A percentile compares a stretch with the other conserved stretches of the same genome.
phyloP scores from a whole-genome alignment of 2,797 vertebrate genomes.

The Notamacropus eugenii region DNA sequence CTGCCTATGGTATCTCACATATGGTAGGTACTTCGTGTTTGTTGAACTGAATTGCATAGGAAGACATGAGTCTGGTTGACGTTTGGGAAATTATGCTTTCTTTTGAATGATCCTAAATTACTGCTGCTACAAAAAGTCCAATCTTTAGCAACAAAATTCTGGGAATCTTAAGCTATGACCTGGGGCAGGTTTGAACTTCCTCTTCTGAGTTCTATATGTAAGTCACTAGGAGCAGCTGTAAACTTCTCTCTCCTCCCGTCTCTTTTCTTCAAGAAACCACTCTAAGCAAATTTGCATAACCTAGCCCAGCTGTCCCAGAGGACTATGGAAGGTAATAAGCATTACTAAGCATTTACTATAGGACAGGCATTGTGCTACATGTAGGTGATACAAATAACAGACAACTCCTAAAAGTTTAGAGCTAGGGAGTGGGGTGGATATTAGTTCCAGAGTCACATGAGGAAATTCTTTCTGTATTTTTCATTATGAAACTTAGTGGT shows the following conservation, averaged over 20 bases:
- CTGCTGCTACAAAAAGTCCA: background rate
- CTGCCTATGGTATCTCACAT: background rate
- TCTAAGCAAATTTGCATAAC: background rate
- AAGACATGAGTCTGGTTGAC: background rate
- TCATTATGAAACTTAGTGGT: background rate
- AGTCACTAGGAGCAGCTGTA: background rate
- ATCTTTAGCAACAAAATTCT: background rate
- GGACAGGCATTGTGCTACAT: background rate
- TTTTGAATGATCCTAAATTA: background rate
- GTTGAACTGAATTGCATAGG: background rate
- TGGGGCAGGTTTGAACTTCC: background rate
- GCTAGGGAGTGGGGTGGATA: background rate
- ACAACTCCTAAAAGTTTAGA: background rate
- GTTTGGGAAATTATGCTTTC: background rate
- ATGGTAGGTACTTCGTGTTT: background rate
- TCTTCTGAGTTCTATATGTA: background rate
- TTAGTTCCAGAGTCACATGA: background rate
- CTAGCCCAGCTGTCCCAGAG: background rate
- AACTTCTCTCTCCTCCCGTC: background rate
- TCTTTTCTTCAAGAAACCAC: background rate
- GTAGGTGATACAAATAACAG: background rate
- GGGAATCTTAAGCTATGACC: background rate
- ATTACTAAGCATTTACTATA: background rate
- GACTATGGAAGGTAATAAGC: background rate
- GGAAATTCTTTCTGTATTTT: background rate